Percentiles rank a stretch among this genome's conserved stretches.
These are phyloP conservation scores for Scelioninae gen. 1 DNA, from an alignment of 2,888 invertebrate genomes.

Conservation along the genomic window DNA sequence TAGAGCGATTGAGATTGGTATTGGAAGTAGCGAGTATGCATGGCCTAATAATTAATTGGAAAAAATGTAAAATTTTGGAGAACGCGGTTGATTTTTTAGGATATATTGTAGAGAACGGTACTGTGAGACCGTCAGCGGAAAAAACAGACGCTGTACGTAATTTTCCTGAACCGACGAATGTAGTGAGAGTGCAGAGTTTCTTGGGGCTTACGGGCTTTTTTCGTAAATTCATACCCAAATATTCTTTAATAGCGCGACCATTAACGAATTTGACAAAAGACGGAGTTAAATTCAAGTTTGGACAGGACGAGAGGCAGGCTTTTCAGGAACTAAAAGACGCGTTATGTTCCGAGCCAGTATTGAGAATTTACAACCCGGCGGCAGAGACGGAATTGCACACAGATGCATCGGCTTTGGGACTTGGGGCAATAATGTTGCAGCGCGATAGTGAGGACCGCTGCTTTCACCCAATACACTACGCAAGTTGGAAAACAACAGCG, in stretches of 20 bases:
- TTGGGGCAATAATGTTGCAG: conserved; percentile 49
- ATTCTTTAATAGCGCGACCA: conserved; percentile 37
- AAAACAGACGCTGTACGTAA: background rate
- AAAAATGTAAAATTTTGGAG: background rate
- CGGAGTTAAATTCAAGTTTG: conserved; percentile 37
- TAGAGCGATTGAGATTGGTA: background rate
- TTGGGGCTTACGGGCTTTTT: conserved; percentile 52
- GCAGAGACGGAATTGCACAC: conserved; percentile 61
- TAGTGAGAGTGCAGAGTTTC: conserved; percentile 36
- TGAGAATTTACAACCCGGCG: conserved; percentile 22
- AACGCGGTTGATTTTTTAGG: background rate
- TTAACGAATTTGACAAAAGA: conserved; percentile 42
- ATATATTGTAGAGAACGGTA: background rate
- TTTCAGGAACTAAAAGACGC: conserved; percentile 31
- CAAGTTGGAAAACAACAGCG: too few relatives aligned
- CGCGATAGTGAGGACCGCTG: background rate
- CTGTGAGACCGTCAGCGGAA: background rate
- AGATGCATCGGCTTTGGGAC: conserved; percentile 39
- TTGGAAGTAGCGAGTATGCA: background rate
- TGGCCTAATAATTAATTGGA: background rate
- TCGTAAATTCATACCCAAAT: conserved; percentile 43
- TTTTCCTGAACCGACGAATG: conserved; percentile 51
- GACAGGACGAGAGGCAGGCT: background rate
- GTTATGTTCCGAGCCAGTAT: conserved; percentile 31
- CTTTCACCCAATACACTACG: too few relatives aligned